Evolutionary conservation across 2,888 invertebrate species (phyloP).

Genomic region (Chalcis sispes): DNA sequence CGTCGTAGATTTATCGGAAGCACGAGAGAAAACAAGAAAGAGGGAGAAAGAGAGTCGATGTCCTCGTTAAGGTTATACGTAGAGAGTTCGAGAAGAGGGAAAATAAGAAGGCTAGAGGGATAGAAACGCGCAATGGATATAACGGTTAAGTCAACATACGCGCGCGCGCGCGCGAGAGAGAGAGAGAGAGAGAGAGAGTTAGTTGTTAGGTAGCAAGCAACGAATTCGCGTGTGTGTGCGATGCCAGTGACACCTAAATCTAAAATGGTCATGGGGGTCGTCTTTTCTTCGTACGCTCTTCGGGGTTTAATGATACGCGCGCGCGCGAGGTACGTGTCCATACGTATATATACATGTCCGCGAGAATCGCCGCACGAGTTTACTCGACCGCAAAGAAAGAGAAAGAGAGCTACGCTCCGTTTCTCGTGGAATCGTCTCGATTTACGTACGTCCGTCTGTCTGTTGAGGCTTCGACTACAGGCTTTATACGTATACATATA

Average conservation of each 20-base stretch:
- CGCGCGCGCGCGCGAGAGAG: neutral
- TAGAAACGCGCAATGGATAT: neutral
- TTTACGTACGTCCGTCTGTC: constrained; percentile 31
- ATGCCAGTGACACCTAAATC: constrained; percentile 55
- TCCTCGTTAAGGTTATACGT: constrained; percentile 1
- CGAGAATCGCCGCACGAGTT: neutral
- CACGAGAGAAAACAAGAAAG: constrained; percentile 32
- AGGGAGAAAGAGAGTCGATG: neutral
- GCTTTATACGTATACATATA: too few relatives aligned
- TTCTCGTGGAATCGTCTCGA: constrained; percentile 40
- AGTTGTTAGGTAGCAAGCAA: too few relatives aligned
- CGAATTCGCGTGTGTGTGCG: constrained; percentile 7
- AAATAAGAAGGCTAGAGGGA: constrained; percentile 19
- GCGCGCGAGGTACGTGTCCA: neutral
- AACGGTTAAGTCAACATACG: too few relatives aligned
- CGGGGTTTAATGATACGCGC: constrained; percentile 38
- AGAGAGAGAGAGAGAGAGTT: neutral
- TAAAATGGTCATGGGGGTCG: constrained; percentile 60
- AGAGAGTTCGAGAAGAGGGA: neutral
- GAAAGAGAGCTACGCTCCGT: constrained; percentile 8
- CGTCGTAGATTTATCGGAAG: constrained; percentile 55
- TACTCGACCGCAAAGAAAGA: neutral
- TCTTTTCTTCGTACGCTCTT: neutral
- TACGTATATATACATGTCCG: constrained; percentile 1
- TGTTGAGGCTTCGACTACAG: neutral